phyloP scores from a whole-genome alignment of 2,113 vertebrate species.

The Lasiurus cinereus region DNA sequence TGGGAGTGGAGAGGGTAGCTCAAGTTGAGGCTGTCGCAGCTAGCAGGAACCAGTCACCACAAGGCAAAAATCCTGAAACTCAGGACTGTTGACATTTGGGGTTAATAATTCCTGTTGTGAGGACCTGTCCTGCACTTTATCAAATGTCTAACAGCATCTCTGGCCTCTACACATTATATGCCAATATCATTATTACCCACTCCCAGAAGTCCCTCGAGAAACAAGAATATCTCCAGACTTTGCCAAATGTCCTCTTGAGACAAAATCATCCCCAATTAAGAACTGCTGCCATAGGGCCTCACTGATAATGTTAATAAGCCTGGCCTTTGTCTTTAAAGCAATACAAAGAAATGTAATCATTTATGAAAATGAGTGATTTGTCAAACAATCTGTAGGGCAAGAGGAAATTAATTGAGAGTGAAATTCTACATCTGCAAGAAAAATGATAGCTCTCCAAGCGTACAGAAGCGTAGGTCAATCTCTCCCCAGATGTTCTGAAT shows the following conservation, averaged over 20 bases:
- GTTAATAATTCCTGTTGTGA: neutral
- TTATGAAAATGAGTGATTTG: conserved; percentile 26
- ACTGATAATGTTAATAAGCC: conserved; percentile 1
- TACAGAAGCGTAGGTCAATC: neutral
- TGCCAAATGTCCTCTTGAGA: neutral
- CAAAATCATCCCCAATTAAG: neutral
- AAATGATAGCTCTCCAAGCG: neutral
- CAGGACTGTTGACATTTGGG: neutral
- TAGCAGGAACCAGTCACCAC: neutral
- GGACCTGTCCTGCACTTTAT: neutral
- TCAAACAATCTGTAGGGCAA: neutral
- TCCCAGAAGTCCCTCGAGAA: neutral
- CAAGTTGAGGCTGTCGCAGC: neutral
- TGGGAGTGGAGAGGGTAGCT: neutral
- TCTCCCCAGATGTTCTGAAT: neutral
- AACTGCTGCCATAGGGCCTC: neutral
- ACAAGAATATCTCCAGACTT: neutral
- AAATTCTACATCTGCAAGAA: neutral
- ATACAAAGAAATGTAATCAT: neutral
- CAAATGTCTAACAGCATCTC: neutral
- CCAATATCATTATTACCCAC: neutral
- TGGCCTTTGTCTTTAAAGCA: neutral
- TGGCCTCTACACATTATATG: neutral
- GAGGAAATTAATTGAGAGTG: neutral
- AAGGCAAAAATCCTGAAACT: neutral